Evolutionary conservation across 2,888 invertebrate genomes (phyloP).

Genomic region (Lagria hirta): DNA sequence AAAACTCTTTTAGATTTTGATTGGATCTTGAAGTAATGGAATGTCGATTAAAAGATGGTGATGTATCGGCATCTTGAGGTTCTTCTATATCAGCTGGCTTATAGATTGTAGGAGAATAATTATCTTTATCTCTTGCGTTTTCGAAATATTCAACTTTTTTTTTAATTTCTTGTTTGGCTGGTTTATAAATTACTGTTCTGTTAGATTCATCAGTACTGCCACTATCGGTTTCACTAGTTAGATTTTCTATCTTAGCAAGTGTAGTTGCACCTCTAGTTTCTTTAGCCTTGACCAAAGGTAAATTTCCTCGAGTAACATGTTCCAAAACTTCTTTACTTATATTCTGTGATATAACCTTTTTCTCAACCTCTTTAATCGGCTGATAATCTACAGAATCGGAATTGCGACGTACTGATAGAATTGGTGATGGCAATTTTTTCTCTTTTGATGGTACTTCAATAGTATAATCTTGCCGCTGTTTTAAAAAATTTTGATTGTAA

Average conservation of each 20-base stretch:
- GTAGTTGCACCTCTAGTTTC: conserved; percentile 66
- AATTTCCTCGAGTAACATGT: conserved; percentile 57
- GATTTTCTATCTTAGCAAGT: conserved; percentile 55
- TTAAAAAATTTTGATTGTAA: conserved; percentile 60
- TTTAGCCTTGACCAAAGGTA: conserved; percentile 53
- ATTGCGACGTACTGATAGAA: conserved; percentile 55
- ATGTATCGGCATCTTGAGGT: conserved; percentile 34
- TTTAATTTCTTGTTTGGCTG: conserved; percentile 64
- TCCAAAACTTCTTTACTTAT: conserved; percentile 73
- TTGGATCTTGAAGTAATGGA: conserved; percentile 62
- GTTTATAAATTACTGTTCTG: conserved; percentile 66
- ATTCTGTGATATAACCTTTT: conserved; percentile 70
- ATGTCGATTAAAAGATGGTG: conserved; percentile 16
- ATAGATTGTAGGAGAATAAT: conserved; percentile 52
- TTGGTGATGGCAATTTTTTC: conserved; percentile 29
- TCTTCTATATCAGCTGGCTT: conserved; percentile 55
- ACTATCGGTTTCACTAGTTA: conserved; percentile 69
- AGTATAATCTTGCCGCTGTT: conserved; percentile 58
- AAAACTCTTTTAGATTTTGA: conserved; percentile 77
- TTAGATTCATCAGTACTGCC: conserved; percentile 72
- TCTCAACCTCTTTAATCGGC: conserved; percentile 63
- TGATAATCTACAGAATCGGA: conserved; percentile 44
- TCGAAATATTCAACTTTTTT: conserved; percentile 82
- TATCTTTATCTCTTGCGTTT: conserved; percentile 62
- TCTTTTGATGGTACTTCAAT: conserved; percentile 60